Base-by-base conservation (phyloP, 2,888 invertebrate species). In the Masnerella sp. region DNA sequence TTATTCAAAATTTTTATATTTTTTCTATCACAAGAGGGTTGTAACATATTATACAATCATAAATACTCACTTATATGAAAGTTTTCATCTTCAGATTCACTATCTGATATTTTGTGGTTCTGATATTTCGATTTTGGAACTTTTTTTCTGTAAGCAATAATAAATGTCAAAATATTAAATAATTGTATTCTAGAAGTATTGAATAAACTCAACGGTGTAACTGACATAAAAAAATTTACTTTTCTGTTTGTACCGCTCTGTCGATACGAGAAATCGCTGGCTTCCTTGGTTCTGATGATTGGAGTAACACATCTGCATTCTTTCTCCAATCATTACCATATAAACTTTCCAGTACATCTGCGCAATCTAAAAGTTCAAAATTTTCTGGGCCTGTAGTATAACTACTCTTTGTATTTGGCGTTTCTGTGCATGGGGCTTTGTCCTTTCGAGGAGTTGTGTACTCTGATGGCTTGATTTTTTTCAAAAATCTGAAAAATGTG, bases 291-390 rank as follows among this genome's bases (percentile, higher is more conserved):
- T 85, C 83, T n/a, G 83, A 74, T 3, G 65, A 59, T 17, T 81
- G 79, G 12, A 86, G 20, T 40, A 73, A 49, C 52, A 76, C 67
- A 51, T 81, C 76, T 3, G 82, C 84, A 45, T 84, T 89, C 0
- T 89, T 88, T 77, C 90, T 89, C 91, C 91, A 91, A 5, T 85
- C 82, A 40, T 88, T 87, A n/a, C 91, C 91, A 18, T 91, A 91
- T 0, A 91, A 79, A 64, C 90, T 90, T 14, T 88, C 89, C 43
- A 88, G 80, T 71, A 88, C 84, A 78, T 84, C 82, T 0, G 81
- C 83, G 59, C 83, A 87, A 14, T 85, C 82, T 18, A 75, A 76
- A 38, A 84, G 62, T 14, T 64, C 72, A 2, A 73, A 18, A 42
- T 73, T 47, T 8, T 69, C 52, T 12, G 34, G 3, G 12, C 9